Conservation (phyloP, 2,888 invertebrate species). For the Stenchaetothrips biformis region DNA sequence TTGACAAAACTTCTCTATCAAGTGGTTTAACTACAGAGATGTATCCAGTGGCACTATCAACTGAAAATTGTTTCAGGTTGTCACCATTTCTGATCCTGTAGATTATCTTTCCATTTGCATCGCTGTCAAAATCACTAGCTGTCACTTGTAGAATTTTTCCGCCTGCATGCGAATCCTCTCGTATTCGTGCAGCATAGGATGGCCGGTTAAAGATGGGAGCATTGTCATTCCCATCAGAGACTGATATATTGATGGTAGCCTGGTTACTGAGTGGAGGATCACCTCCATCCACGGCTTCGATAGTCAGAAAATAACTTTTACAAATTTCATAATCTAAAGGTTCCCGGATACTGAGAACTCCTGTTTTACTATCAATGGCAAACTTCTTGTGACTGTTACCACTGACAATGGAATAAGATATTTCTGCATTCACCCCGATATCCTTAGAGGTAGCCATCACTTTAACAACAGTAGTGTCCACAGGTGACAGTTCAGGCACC, state of each 20-base stretch:
- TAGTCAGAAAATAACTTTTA: slow-evolving; percentile 77
- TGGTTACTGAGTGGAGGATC: slow-evolving; percentile 83
- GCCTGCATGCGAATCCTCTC: slow-evolving; percentile 72
- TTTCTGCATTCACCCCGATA: slow-evolving; percentile 88
- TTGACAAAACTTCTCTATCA: slow-evolving; percentile 73
- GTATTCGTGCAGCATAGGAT: slow-evolving; percentile 68
- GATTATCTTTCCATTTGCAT: slow-evolving; percentile 69
- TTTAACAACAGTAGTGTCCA: slow-evolving; percentile 74
- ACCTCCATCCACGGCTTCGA: slow-evolving; percentile 87
- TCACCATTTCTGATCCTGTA: slow-evolving; percentile 77
- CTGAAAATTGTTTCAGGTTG: slow-evolving; percentile 66
- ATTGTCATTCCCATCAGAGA: slow-evolving; percentile 84
- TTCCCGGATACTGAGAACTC: slow-evolving; percentile 69
- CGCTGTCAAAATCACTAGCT: slow-evolving; percentile 81
- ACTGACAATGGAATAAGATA: slow-evolving; percentile 78
- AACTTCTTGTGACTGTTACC: slow-evolving; percentile 88
- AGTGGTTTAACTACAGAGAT: slow-evolving; percentile 67
- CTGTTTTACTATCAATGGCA: slow-evolving; percentile 65
- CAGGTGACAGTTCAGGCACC: slow-evolving; percentile 70
- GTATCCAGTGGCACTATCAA: slow-evolving; percentile 72
- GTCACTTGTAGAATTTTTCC: slow-evolving; percentile 64
- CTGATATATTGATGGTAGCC: slow-evolving; percentile 78
- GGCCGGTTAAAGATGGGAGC: slow-evolving; percentile 73
- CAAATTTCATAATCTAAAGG: slow-evolving; percentile 83
- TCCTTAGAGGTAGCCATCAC: slow-evolving; percentile 90